Conservation (phyloP, 2,113 vertebrate species). For the Alosa alosa region DNA sequence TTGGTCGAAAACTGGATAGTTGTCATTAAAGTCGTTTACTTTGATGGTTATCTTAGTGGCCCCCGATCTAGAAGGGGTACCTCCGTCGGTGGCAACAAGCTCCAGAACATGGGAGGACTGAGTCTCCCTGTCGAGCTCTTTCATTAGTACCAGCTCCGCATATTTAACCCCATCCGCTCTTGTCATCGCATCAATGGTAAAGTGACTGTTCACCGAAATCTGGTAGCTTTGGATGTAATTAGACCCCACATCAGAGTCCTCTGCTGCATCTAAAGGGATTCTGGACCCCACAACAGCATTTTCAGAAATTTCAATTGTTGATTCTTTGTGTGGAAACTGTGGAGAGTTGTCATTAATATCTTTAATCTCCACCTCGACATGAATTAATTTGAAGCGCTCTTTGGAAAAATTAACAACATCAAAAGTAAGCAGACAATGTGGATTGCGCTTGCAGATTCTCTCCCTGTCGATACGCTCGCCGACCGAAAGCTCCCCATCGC, state of each 20-base stretch:
- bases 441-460: conserved; percentile 80
- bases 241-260: conserved; percentile 86
- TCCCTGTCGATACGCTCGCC: conserved; percentile 91
- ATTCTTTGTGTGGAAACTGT: conserved; percentile 81
- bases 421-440: conserved; percentile 85
- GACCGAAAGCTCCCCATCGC: conserved; percentile 86
- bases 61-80: conserved; percentile 78
- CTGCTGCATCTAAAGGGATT: conserved; percentile 83
- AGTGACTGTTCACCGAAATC: conserved; percentile 88
- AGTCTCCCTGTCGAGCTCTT: conserved; percentile 87
- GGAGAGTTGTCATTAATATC: conserved; percentile 94
- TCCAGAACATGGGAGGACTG: conserved; percentile 83
- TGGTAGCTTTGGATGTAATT: conserved; percentile 92
- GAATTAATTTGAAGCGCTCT: conserved; percentile 88
- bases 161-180: conserved; percentile 91
- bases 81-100: conserved; percentile 88
- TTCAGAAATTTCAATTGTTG: conserved; percentile 85
- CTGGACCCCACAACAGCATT: conserved; percentile 83
- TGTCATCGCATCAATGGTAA: conserved; percentile 85
- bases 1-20: conserved; percentile 88
- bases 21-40: conserved; percentile 92
- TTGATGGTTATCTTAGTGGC: conserved; percentile 81
- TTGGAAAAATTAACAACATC: conserved; percentile 91
- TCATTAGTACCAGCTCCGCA: conserved; percentile 90
- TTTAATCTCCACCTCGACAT: conserved; percentile 91